A percentile compares a stretch with the other conserved stretches of the same genome.
Conservation (phyloP, 2,797 vertebrate genomes). For the Danionella dracula region DNA sequence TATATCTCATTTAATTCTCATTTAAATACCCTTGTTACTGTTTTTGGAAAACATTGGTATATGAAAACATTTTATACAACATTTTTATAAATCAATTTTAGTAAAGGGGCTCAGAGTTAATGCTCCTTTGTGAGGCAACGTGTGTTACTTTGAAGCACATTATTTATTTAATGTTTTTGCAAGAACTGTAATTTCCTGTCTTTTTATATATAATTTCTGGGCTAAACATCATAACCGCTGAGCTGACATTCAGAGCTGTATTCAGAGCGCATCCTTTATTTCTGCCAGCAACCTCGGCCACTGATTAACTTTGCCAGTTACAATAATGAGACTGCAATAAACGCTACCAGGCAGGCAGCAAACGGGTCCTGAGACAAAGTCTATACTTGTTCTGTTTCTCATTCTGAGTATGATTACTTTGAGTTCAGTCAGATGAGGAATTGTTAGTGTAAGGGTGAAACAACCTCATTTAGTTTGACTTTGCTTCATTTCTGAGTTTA, state of each 20-base stretch:
- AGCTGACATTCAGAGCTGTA: slow-evolving; percentile 60
- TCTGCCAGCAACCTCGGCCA: slow-evolving; percentile 64
- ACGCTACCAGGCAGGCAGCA: slow-evolving; percentile 48
- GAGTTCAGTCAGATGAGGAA: slow-evolving; percentile 46
- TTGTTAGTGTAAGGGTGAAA: slow-evolving; percentile 46
- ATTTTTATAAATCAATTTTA: too few species aligned
- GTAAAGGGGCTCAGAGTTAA: too few species aligned
- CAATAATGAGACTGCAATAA: slow-evolving; percentile 53
- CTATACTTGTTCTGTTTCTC: slow-evolving; percentile 37
- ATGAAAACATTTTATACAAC: too few species aligned
- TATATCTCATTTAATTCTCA: too few species aligned
- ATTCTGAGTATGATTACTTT: slow-evolving; percentile 43
- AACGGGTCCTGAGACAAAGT: slow-evolving; percentile 45
- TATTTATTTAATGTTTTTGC: not conserved
- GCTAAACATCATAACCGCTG: slow-evolving; percentile 61
- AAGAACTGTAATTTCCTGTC: slow-evolving; percentile 39
- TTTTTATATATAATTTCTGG: slow-evolving; percentile 48
- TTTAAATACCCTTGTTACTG: too few species aligned
- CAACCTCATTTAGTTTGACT: slow-evolving; percentile 27
- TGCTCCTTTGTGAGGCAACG: too few species aligned
- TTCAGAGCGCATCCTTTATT: slow-evolving; percentile 58
- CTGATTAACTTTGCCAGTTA: slow-evolving; percentile 57
- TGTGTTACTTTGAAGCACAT: not conserved
- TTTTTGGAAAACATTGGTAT: too few species aligned
- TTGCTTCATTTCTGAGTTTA: slow-evolving; percentile 5